Evolutionary conservation across 2,888 invertebrate genomes (phyloP), one percentile per base, ranked within the genome.

Genomic region (Zaprionus lineosus): DNA sequence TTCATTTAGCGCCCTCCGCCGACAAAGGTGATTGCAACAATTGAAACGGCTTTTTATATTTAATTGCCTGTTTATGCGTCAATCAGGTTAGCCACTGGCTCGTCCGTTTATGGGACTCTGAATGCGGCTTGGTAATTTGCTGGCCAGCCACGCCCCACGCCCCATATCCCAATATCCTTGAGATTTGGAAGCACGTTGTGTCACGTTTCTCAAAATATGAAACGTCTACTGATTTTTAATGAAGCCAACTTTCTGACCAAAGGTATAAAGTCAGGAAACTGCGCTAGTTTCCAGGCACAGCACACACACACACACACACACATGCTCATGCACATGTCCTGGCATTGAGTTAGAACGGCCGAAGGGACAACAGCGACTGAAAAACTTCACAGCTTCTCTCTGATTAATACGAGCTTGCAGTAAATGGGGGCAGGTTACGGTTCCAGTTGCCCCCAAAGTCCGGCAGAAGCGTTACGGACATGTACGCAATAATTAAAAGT

Each of bases 401-500:
- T 79, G 78, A 79, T 79, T 79, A 84, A 79, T 84, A 74, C 78
- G 82, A 62, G 74, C 82, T 74, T 77, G 77, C 65, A 61, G 73
- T 72, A 76, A 83, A 66, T 74, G 69, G 16, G 40, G 40, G n/a
- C 53, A 39, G 3, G 37, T 21, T 12, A 57, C 36, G 44, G 37
- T 41, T 60, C 52, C 51, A 68, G 56, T 58, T 57, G 63, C 59
- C 72, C 73, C 64, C 43, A 70, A 79, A 75, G 84, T 78, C 83
- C 84, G 44, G 74, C 65, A 63, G 67, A 66, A 73, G 69, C 74
- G 81, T 81, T 77, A 77, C 82, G 82, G 75, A 69, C 75, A 82
- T 86, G 78, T 86, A 78, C 74, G 85, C 76, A 86, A 85, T 84
- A 86, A 84, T 84, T 84, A 86, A 86, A 84, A 84, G 84, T 86